Percentiles rank a stretch among this genome's conserved stretches.
These are phyloP conservation scores for Thecocarcelia acutangulata DNA, from an alignment of 2,888 invertebrate species.

Conservation along the genomic window DNA sequence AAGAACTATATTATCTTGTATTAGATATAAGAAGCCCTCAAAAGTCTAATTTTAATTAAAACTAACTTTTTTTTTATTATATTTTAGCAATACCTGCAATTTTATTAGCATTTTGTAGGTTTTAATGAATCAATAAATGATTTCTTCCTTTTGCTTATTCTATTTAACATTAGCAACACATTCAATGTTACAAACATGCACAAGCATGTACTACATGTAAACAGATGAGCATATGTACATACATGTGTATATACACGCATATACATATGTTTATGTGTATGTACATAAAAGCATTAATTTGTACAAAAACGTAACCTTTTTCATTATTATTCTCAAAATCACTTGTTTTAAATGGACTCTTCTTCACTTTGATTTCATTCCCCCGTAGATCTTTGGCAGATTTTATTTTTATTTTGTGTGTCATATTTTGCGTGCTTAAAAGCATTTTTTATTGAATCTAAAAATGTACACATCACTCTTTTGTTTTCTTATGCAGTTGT, in stretches of 20 bases:
- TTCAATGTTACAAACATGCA: too few relatives aligned
- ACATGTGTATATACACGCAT: not conserved
- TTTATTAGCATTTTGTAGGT: not conserved
- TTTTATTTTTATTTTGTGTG: constrained; percentile 1
- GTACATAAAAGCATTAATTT: too few relatives aligned
- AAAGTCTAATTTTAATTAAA: not conserved
- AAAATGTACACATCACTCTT: constrained; percentile 32
- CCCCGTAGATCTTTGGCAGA: not conserved
- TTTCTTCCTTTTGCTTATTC: not conserved
- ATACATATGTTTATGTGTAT: not conserved
- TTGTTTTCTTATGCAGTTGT: constrained; percentile 26
- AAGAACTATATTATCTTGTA: not conserved
- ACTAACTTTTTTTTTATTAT: constrained; percentile 2
- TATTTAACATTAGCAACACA: constrained; percentile 3
- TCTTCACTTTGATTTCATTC: constrained; percentile 9
- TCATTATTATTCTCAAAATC: constrained; percentile 54
- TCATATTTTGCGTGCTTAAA: constrained; percentile 32
- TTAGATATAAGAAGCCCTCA: not conserved
- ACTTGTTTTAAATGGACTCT: constrained; percentile 33
- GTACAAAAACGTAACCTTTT: constrained; percentile 7
- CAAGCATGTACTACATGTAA: not conserved
- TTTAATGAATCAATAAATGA: constrained; percentile 45
- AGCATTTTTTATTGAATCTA: constrained; percentile 37
- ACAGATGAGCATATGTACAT: not conserved
- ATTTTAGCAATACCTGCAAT: not conserved